These are phyloP conservation scores for Lepus americanus DNA, from an alignment of 2,113 vertebrate genomes.

Conservation along the genomic window DNA sequence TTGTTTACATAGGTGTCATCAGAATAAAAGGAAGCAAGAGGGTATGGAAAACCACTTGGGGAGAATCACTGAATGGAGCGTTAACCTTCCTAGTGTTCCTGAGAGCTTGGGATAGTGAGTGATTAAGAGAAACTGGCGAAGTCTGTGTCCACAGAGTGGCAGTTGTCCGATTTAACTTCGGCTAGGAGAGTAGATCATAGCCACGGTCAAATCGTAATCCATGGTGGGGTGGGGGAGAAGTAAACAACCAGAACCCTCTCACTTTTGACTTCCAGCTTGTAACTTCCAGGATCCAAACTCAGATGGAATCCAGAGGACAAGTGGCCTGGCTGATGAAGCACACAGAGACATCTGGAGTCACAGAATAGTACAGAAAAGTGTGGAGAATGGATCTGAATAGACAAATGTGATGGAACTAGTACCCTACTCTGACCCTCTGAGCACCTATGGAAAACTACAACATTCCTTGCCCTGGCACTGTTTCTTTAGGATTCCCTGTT, in stretches of 20 bases:
- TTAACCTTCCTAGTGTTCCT: not conserved
- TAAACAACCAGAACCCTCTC: not conserved
- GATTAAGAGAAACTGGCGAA: not conserved
- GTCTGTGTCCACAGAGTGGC: not conserved
- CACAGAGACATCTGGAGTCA: not conserved
- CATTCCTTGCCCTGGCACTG: not conserved
- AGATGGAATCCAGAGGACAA: not conserved
- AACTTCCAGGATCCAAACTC: constrained; percentile 14
- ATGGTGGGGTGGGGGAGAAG: not conserved
- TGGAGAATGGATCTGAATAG: not conserved
- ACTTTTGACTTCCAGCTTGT: not conserved
- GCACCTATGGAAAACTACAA: not conserved
- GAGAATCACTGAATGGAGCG: not conserved
- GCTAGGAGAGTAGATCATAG: not conserved
- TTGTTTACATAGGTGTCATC: not conserved
- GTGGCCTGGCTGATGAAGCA: not conserved
- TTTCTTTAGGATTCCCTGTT: not conserved
- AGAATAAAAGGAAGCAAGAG: not conserved
- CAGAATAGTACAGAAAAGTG: not conserved
- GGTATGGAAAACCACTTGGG: not conserved
- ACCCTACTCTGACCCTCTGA: not conserved
- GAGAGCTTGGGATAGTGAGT: not conserved
- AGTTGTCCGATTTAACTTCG: not conserved
- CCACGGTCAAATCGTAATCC: not conserved
- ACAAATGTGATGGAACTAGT: not conserved